These are phyloP conservation scores for Zaprionus nigranus DNA, from an alignment of 1,140 invertebrate genomes.

Conservation along the genomic window DNA sequence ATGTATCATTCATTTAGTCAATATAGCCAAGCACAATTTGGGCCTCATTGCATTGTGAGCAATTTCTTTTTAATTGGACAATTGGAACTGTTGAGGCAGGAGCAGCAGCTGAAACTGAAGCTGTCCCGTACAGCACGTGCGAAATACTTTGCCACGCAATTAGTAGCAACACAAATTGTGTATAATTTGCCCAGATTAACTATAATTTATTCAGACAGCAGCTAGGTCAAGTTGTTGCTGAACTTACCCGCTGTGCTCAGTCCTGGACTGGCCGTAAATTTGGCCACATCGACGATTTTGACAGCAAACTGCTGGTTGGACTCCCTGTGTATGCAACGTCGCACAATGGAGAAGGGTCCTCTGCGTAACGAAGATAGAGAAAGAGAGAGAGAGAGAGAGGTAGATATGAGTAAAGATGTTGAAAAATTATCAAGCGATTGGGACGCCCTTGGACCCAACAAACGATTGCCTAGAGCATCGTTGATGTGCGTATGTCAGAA, in stretches of 20 bases:
- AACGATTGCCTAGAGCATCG: background rate
- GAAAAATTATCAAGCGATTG: conserved; percentile 31
- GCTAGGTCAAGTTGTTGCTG: conserved; percentile 39
- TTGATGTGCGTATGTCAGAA: conserved; percentile 22
- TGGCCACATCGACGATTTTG: conserved; percentile 99
- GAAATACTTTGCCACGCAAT: conserved; percentile 55
- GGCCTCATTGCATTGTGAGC: conserved; percentile 64
- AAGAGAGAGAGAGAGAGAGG: conserved; percentile 2
- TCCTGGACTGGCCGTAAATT: conserved; percentile 97
- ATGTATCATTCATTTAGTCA: conserved; percentile 79
- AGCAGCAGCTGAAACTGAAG: background rate
- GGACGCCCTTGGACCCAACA: background rate
- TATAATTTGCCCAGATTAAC: conserved; percentile 81
- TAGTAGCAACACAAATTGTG: conserved; percentile 75
- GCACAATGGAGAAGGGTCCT: conserved; percentile 98
- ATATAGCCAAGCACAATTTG: conserved; percentile 41
- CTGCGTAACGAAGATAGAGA: conserved; percentile 88
- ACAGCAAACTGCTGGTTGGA: conserved; percentile 98
- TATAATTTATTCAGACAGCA: conserved; percentile 78
- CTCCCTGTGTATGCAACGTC: conserved; percentile 97
- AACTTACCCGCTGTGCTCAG: conserved; percentile 96
- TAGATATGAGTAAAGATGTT: conserved; percentile 38
- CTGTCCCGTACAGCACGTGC: conserved; percentile 30
- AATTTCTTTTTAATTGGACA: conserved; percentile 76
- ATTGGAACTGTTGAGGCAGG: conserved; percentile 23